Evolutionary conservation across 1,140 invertebrate genomes (phyloP).

Genomic region (Bicyclus anynana): DNA sequence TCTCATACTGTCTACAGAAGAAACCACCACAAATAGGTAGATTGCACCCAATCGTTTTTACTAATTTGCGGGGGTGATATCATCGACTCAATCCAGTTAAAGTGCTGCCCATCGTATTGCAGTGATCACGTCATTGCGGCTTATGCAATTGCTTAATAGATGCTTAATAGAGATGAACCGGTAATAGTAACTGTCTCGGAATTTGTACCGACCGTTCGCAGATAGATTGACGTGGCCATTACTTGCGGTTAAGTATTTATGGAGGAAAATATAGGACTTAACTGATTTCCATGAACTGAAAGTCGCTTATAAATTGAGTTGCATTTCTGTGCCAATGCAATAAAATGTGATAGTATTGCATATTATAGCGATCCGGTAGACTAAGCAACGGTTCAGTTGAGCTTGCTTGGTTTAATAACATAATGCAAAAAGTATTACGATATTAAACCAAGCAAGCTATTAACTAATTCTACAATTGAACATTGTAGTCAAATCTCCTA

Average conservation of each 20-base stretch:
- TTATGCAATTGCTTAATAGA: slow-evolving; percentile 20
- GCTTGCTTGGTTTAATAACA: too few relatives aligned
- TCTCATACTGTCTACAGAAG: neutral
- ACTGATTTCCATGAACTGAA: neutral
- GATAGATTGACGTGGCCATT: slow-evolving; percentile 1
- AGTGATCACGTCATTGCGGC: neutral
- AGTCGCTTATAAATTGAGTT: neutral
- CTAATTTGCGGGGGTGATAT: neutral
- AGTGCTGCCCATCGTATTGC: neutral
- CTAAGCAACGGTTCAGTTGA: neutral
- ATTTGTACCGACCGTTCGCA: neutral
- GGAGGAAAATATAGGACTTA: neutral
- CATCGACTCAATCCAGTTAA: neutral
- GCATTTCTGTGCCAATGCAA: neutral
- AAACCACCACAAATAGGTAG: neutral
- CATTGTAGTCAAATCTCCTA: too few relatives aligned
- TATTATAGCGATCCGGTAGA: neutral
- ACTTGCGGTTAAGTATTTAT: slow-evolving; percentile 1
- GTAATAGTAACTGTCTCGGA: slow-evolving; percentile 17
- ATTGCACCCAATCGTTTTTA: neutral
- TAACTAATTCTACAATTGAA: too few relatives aligned
- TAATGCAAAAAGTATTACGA: too few relatives aligned
- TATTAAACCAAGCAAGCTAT: too few relatives aligned
- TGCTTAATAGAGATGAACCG: slow-evolving; percentile 34
- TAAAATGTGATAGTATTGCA: neutral